Conservation (phyloP, 2,797 vertebrate species). For the Poeciliopsis turneri region DNA sequence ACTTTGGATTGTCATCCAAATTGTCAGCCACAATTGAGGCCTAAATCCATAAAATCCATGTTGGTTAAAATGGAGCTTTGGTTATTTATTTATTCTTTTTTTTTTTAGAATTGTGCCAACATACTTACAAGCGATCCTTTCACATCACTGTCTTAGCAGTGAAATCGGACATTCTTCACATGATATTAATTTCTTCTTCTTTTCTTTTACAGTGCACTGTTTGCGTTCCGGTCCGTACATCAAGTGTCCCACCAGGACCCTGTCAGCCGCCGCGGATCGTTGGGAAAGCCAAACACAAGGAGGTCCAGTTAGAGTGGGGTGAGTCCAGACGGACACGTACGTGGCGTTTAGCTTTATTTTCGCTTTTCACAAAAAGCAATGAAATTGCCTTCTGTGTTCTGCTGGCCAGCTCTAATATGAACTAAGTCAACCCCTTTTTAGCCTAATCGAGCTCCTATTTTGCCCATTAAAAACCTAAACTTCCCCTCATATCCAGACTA, state of each 20-base stretch:
- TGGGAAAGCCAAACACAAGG: conserved; percentile 95
- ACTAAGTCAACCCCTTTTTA: conserved; percentile 46
- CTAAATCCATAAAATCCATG: background rate
- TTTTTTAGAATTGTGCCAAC: background rate
- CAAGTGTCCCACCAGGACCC: conserved; percentile 89
- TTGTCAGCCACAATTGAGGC: too few relatives aligned
- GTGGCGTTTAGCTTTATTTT: conserved; percentile 22
- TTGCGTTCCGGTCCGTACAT: conserved; percentile 88
- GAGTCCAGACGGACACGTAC: conserved; percentile 61
- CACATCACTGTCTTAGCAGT: background rate
- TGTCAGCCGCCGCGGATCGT: conserved; percentile 88
- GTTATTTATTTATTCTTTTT: background rate
- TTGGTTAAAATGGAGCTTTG: background rate
- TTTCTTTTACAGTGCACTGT: conserved; percentile 85
- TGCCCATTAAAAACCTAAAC: conserved; percentile 53
- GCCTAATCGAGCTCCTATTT: conserved; percentile 57
- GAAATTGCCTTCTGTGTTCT: conserved; percentile 45
- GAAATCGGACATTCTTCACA: background rate
- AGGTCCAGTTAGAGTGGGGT: conserved; percentile 97
- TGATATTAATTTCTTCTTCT: background rate
- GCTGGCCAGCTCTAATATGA: conserved; percentile 37
- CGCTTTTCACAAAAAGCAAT: conserved; percentile 2
- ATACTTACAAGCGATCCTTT: background rate
- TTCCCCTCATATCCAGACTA: conserved; percentile 47
- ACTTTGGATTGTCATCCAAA: background rate